These are phyloP conservation scores for Scomber japonicus DNA, from an alignment of 2,113 vertebrate species.

Conservation along the genomic window DNA sequence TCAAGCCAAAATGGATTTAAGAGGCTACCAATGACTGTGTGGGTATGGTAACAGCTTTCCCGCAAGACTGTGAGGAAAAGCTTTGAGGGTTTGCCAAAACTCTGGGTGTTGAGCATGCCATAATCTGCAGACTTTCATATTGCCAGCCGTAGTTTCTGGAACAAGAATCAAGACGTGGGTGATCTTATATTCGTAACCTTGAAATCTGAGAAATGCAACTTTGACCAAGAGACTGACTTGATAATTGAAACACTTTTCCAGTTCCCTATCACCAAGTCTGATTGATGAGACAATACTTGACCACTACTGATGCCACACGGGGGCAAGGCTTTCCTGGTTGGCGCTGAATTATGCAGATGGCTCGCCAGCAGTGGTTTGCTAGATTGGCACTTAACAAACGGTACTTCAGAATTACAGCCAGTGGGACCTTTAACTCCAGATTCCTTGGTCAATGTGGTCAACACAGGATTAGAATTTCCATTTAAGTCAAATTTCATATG, in stretches of 20 bases:
- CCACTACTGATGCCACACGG: slow-evolving; percentile 11
- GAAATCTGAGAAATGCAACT: not conserved
- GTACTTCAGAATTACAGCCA: slow-evolving; percentile 70
- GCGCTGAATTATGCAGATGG: slow-evolving; percentile 50
- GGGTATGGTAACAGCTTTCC: slow-evolving; percentile 29
- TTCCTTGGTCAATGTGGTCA: slow-evolving; percentile 75
- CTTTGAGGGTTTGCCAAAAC: slow-evolving; percentile 56
- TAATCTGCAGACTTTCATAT: slow-evolving; percentile 21
- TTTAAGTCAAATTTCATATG: slow-evolving; percentile 43
- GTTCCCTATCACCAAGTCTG: not conserved
- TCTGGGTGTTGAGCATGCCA: slow-evolving; percentile 6
- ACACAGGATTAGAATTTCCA: slow-evolving; percentile 68
- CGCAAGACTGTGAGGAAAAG: slow-evolving; percentile 16
- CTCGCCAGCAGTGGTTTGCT: slow-evolving; percentile 55
- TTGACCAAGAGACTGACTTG: not conserved
- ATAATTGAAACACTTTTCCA: slow-evolving; percentile 3
- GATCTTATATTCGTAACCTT: not conserved
- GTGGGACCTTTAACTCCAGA: slow-evolving; percentile 71
- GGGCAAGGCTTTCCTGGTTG: slow-evolving; percentile 51
- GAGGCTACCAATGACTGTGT: slow-evolving; percentile 28
- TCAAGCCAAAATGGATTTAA: slow-evolving; percentile 46
- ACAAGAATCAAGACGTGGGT: not conserved
- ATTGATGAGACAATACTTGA: slow-evolving; percentile 19
- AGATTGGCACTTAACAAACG: slow-evolving; percentile 59
- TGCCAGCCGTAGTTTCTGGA: slow-evolving; percentile 6